These are phyloP conservation scores for Rhinella marina DNA, from an alignment of 2,797 vertebrate species.

Conservation along the genomic window DNA sequence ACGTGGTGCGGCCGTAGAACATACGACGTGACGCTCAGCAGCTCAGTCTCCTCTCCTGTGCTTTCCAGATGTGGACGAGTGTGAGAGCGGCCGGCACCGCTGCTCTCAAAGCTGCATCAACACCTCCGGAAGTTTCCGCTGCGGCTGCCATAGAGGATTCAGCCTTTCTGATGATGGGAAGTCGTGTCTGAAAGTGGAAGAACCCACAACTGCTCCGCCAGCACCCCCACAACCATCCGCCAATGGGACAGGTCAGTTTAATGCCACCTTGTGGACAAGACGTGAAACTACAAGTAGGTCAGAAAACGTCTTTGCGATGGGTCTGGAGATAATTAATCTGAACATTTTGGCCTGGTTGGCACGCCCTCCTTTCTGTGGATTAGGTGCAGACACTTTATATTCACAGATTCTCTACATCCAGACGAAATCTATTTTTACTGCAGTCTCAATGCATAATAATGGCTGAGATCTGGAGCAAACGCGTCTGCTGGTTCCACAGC, in stretches of 20 bases:
- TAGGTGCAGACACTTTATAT: too few species aligned
- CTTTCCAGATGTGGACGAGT: conserved; percentile 86
- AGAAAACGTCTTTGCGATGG: neutral
- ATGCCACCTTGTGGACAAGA: neutral
- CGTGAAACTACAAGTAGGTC: neutral
- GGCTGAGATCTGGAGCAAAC: neutral
- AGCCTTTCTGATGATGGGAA: conserved; percentile 70
- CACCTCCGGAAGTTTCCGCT: conserved; percentile 82
- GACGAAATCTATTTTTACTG: neutral
- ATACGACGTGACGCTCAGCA: too few species aligned
- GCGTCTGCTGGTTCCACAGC: too few species aligned
- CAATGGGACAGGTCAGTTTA: conserved; percentile 20
- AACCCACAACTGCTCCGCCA: too few species aligned
- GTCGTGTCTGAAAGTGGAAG: conserved; percentile 69
- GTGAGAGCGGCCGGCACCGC: conserved; percentile 67
- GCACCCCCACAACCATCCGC: neutral
- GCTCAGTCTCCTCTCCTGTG: neutral
- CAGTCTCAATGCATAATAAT: neutral
- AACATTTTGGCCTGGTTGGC: neutral
- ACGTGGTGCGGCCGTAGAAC: too few species aligned
- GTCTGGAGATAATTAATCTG: too few species aligned
- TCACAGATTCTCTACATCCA: neutral
- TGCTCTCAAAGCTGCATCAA: conserved; percentile 85
- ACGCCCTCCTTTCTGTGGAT: too few species aligned
- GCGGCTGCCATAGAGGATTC: conserved; percentile 79